Base-by-base conservation (phyloP, 2,888 invertebrate species). In the Cynaeus angustus region DNA sequence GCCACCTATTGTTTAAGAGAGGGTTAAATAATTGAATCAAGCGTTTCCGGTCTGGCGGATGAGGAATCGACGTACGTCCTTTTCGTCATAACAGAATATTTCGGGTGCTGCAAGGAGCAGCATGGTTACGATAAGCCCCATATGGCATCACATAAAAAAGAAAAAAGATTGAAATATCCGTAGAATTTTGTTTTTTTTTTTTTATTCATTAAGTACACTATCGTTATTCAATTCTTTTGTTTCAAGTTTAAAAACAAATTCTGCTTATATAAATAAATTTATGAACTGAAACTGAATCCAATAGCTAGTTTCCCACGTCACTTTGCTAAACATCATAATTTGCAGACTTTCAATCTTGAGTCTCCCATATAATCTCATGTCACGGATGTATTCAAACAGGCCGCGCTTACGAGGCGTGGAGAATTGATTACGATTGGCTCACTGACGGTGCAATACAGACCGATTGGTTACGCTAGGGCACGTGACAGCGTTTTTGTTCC, bases 391-490 rank as follows among this genome's bases (percentile, higher is more conserved):
- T 83, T 83, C 81, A 81, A 81, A 81, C 75, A 74, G 77, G 79
- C 80, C 80, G 80, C 82, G 79, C 81, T 83, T 82, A 84, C 83
- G 79, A 83, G 83, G 81, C 83, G 77, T 79, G 76, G 64, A 67
- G 77, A 84, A 84, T 84, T 80, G 75, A 83, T 84, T 81, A 77
- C 73, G 73, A 80, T 80, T 81, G 80, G 82, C 74, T 79, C 79
- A 78, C 72, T 71, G 68, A 68, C 68, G 69, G 65, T 62, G 76
- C 78, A 81, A 82, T 78, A 74, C 66, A 69, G 59, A 68, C 66
- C 77, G 86, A 89, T 89, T 88, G 87, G 88, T 85, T 85, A 84
- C 87, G 88, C 85, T 82, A 78, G 66, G 87, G 81, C 89, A 89
- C 89, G 89, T 88, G 89, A 89, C 88, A 85, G 86, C 71, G 21